Base-by-base conservation (phyloP, 2,888 invertebrate genomes). In the Dryadula phaetusa region DNA sequence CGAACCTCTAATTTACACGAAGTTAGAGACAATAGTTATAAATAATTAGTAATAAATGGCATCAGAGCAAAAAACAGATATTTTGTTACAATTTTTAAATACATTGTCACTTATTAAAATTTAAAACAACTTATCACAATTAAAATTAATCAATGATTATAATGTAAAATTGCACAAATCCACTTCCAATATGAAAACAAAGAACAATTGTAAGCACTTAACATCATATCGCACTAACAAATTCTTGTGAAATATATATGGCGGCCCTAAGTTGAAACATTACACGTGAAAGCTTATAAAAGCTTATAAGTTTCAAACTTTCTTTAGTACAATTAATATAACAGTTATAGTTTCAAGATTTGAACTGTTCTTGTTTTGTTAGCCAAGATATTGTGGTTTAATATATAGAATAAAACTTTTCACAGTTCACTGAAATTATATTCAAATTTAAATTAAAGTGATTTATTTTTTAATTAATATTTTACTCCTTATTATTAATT, bases 291-390 rank as follows among this genome's bases (percentile, higher is more conserved):
- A 52, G 52, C 10, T 52, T 32, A 52, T 16, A 32, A 52, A 52
- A 28, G 52, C 52, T 52, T 52, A 52, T 32, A 52, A 52, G 52
- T 52, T 52, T 52, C 28, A 16, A 52, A 52, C 52, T 32, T 52
- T 52, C 16, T 52, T 28, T 32, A n/a, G 16, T 12, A 52, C 16
- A 52, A 52, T 52, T 32, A 52, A 16, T 52, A 16, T 52, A 28
- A 52, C 16, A 14, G 49, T 25, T 25, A 52, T 32, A 52, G 28
- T 52, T 52, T 52, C 16, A 32, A 52, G 52, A 52, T 52, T 52
- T 8, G 10, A 28, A n/a, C 49, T 52, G 16, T 52, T 28, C 0
- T 52, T 28, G 52, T 32, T 16, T 25, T 49, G 49, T 6, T 16
- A 42, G 16, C 42, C 25, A 28, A 7, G 25, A 25, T n/a, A 49